A percentile compares a stretch with the other conserved stretches of the same genome.
Conservation (phyloP, 64 coral and sea anemone genomes). For the Montipora foliosa region DNA sequence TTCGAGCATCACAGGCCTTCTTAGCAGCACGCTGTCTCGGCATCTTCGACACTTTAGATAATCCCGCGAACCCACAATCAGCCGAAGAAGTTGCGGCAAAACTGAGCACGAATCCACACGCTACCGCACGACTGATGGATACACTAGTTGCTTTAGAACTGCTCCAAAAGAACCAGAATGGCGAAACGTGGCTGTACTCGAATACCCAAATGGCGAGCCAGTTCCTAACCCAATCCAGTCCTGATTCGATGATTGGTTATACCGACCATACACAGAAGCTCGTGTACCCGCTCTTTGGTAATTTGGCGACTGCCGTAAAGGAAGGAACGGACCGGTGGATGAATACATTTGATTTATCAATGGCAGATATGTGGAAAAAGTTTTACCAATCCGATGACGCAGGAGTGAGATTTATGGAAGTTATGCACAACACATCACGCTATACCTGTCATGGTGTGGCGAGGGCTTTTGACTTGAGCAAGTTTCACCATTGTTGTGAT, state of each 20-base stretch:
- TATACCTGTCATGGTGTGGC: slow-evolving; percentile 15
- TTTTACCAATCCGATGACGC: background rate
- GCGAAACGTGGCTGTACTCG: slow-evolving; percentile 11
- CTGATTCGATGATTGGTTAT: no score
- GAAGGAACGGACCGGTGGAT: slow-evolving; percentile 77
- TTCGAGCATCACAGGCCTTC: no score
- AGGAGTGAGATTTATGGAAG: background rate
- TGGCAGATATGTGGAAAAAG: slow-evolving; percentile 34
- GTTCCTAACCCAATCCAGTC: slow-evolving; percentile 23
- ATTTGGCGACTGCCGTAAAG: slow-evolving; percentile 41
- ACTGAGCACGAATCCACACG: slow-evolving; percentile 34
- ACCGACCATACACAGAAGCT: no score
- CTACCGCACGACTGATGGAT: slow-evolving; percentile 53
- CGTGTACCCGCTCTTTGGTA: slow-evolving; percentile 29
- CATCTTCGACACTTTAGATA: slow-evolving; percentile 5
- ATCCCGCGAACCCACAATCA: slow-evolving; percentile 17
- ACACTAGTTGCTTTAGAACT: slow-evolving; percentile 49
- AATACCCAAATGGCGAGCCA: slow-evolving; percentile 27
- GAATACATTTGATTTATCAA: slow-evolving; percentile 42
- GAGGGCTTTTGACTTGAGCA: slow-evolving; percentile 59
- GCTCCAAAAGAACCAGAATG: slow-evolving; percentile 34
- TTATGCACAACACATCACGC: slow-evolving; percentile 40
- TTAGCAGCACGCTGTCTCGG: no score
- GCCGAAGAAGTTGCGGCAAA: slow-evolving; percentile 32
- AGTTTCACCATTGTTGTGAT: slow-evolving; percentile 65